Percentiles rank a stretch among this genome's conserved stretches.
Evolutionary conservation across 35 echinoderm and acorn worm genomes (phyloP).

Genomic region (Acanthaster planci): DNA sequence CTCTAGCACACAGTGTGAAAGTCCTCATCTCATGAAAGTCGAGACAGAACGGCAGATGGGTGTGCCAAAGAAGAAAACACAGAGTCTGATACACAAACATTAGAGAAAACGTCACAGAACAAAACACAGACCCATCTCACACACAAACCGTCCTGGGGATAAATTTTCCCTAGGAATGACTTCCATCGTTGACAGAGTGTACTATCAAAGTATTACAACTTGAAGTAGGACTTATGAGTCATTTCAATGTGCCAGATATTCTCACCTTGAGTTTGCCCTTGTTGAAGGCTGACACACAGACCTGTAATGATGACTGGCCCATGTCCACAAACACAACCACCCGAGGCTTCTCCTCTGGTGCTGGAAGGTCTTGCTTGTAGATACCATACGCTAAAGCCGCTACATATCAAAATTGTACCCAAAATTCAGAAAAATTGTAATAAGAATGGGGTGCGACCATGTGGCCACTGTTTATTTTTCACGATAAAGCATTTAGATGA

Average conservation of each 20-base stretch:
- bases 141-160: too few relatives aligned
- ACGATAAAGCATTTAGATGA: too few relatives aligned
- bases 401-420: slow-evolving; percentile 32
- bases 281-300: slow-evolving; percentile 91
- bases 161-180: too few relatives aligned
- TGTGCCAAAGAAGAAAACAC: too few relatives aligned
- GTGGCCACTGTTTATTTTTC: too few relatives aligned
- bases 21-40: not conserved
- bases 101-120: too few relatives aligned
- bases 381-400: slow-evolving; percentile 96
- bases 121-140: too few relatives aligned
- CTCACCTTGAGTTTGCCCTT: slow-evolving; percentile 97
- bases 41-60: slow-evolving; percentile 6
- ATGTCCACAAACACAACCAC: slow-evolving; percentile 96
- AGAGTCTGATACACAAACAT: too few relatives aligned
- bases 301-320: slow-evolving; percentile 88
- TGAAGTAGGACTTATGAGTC: too few relatives aligned
- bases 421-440: not conserved
- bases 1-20: not conserved
- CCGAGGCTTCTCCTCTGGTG: slow-evolving; percentile 91
- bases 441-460: not conserved
- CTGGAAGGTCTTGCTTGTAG: slow-evolving; percentile 97
- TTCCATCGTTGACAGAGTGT: too few relatives aligned
- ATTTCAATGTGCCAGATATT: not conserved
- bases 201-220: too few relatives aligned